These are phyloP conservation scores for Tenebrio molitor DNA, from an alignment of 1,140 invertebrate genomes.

Conservation along the genomic window DNA sequence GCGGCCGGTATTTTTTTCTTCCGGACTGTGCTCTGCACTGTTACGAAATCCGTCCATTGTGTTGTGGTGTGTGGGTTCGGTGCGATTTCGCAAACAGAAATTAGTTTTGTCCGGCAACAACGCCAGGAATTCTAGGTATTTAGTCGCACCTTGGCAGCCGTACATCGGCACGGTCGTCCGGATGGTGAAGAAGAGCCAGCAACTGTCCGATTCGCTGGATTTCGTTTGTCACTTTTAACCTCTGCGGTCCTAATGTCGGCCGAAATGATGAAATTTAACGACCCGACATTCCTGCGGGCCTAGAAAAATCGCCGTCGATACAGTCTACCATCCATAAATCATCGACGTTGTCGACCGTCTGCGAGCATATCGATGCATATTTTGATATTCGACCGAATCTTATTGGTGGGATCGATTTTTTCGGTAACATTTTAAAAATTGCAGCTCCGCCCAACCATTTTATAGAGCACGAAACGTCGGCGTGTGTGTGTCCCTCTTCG, in stretches of 20 bases:
- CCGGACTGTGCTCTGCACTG: neutral
- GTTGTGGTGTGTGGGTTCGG: slow-evolving; percentile 16
- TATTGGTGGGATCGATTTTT: slow-evolving; percentile 57
- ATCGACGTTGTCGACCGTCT: slow-evolving; percentile 26
- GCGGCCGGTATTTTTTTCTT: slow-evolving; percentile 1
- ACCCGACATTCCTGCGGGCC: slow-evolving; percentile 16
- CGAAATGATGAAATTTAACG: slow-evolving; percentile 5
- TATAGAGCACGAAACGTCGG: slow-evolving; percentile 52
- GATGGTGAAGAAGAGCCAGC: too few species aligned
- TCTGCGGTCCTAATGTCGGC: too few species aligned
- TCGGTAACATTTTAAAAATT: slow-evolving; percentile 55
- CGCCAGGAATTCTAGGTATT: slow-evolving; percentile 35
- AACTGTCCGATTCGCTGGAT: too few species aligned
- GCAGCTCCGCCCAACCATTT: slow-evolving; percentile 52
- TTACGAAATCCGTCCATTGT: slow-evolving; percentile 33
- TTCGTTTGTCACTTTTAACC: too few species aligned
- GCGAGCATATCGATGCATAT: slow-evolving; percentile 54
- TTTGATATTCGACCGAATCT: slow-evolving; percentile 55
- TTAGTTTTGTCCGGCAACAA: slow-evolving; percentile 23
- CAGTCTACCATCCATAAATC: slow-evolving; percentile 33
- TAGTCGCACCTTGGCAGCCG: slow-evolving; percentile 20
- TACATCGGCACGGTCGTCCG: slow-evolving; percentile 14
- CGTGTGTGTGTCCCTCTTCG: slow-evolving; percentile 43
- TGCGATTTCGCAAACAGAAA: slow-evolving; percentile 34
- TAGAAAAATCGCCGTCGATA: neutral